phyloP scores from a whole-genome alignment of 2,113 vertebrate species.

The Athene noctua region DNA sequence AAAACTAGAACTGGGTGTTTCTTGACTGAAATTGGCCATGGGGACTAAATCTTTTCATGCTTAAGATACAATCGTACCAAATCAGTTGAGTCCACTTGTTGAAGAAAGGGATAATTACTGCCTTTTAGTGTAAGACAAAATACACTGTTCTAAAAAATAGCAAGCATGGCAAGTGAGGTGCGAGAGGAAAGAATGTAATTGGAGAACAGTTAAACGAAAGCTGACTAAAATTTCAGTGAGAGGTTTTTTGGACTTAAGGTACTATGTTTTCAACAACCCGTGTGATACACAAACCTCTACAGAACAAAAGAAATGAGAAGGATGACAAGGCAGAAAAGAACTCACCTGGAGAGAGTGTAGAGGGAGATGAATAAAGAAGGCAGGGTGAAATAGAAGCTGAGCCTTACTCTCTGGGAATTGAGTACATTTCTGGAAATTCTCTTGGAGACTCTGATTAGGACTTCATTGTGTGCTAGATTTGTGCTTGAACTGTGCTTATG shows the following conservation, averaged over 20 bases:
- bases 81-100: neutral
- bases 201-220: neutral
- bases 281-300: neutral
- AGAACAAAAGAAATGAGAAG: neutral
- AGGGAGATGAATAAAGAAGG: neutral
- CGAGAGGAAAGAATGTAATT: neutral
- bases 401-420: neutral
- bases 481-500: neutral
- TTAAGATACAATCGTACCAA: neutral
- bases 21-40: neutral
- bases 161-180: neutral
- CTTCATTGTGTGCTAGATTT: neutral
- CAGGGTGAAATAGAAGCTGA: too few relatives aligned
- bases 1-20: slow-evolving; percentile 91
- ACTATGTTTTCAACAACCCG: neutral
- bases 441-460: neutral
- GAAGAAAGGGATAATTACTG: neutral
- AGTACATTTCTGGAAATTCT: neutral
- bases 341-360: neutral
- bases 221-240: neutral
- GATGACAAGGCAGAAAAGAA: neutral
- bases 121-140: neutral
- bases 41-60: neutral
- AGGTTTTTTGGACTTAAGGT: too few relatives aligned
- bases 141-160: neutral